Evolutionary conservation across 2,888 invertebrate species (phyloP).

Genomic region (Brachylomia viminalis): DNA sequence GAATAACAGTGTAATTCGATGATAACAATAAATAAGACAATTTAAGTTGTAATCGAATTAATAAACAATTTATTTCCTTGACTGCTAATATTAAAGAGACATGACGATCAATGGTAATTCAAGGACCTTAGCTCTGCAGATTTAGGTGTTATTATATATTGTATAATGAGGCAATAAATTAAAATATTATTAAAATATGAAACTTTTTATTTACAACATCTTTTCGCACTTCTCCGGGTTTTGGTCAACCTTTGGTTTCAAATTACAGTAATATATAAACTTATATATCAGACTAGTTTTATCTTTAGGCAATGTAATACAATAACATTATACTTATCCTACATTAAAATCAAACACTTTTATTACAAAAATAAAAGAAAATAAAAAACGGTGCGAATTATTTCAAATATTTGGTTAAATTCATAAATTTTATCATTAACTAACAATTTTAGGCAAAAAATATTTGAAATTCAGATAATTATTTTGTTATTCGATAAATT

Average conservation of each 20-base stretch:
- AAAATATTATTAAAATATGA: constrained; percentile 49
- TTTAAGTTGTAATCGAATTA: no score
- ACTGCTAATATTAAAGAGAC: neutral
- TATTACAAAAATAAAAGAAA: constrained; percentile 13
- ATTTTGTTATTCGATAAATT: constrained; percentile 31
- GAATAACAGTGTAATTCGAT: neutral
- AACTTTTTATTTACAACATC: constrained; percentile 58
- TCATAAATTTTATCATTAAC: constrained; percentile 9
- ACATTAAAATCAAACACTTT: constrained; percentile 19
- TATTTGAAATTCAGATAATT: constrained; percentile 48
- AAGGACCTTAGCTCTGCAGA: neutral
- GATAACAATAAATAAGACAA: neutral
- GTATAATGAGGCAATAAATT: neutral
- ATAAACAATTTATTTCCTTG: neutral
- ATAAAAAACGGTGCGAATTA: constrained; percentile 40
- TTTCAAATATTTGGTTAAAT: constrained; percentile 37
- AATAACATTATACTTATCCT: constrained; percentile 51
- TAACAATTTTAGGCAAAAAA: constrained; percentile 6
- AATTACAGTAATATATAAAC: constrained; percentile 27
- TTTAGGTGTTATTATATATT: neutral
- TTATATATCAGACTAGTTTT: constrained; percentile 42
- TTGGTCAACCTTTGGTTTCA: constrained; percentile 33
- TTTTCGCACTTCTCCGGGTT: constrained; percentile 47
- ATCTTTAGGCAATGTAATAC: constrained; percentile 20
- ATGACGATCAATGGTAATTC: neutral